These are phyloP conservation scores for Jaculus jaculus DNA, from an alignment of 2,113 vertebrate genomes.

Conservation along the genomic window DNA sequence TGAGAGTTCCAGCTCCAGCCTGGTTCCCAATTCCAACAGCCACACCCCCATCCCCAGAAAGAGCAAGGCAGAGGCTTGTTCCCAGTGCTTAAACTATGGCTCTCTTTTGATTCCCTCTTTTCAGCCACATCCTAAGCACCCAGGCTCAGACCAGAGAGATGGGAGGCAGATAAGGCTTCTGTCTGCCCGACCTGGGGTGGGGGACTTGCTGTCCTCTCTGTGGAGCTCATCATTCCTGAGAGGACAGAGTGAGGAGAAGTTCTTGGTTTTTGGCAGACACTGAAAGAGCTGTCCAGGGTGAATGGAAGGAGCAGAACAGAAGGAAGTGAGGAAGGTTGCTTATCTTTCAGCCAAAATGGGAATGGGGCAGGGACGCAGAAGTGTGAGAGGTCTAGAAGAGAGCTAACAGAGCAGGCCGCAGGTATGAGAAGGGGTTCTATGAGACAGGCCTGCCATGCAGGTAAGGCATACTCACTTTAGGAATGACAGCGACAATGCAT, in stretches of 20 bases:
- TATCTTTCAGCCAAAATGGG: not conserved
- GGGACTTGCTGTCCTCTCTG: not conserved
- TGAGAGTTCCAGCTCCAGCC: not conserved
- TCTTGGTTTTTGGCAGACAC: not conserved
- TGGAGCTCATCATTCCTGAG: not conserved
- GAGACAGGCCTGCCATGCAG: not conserved
- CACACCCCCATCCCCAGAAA: not conserved
- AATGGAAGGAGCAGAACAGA: not conserved
- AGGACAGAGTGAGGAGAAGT: not conserved
- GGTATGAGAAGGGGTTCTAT: not conserved
- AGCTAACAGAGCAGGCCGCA: not conserved
- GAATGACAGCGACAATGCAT: conserved; percentile 13
- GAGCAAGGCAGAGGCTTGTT: not conserved
- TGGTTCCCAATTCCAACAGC: not conserved
- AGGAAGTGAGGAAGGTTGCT: not conserved
- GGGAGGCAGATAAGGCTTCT: not conserved
- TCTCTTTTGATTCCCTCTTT: conserved; percentile 12
- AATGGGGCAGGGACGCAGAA: not conserved
- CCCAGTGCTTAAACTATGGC: not conserved
- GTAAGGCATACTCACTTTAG: conserved; percentile 71
- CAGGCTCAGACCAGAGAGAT: not conserved
- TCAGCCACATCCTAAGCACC: not conserved
- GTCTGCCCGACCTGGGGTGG: not conserved
- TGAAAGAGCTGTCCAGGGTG: not conserved
- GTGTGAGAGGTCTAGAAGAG: not conserved